These are phyloP conservation scores for Oreochromis aureus DNA, from an alignment of 2,113 vertebrate species.

Conservation along the genomic window DNA sequence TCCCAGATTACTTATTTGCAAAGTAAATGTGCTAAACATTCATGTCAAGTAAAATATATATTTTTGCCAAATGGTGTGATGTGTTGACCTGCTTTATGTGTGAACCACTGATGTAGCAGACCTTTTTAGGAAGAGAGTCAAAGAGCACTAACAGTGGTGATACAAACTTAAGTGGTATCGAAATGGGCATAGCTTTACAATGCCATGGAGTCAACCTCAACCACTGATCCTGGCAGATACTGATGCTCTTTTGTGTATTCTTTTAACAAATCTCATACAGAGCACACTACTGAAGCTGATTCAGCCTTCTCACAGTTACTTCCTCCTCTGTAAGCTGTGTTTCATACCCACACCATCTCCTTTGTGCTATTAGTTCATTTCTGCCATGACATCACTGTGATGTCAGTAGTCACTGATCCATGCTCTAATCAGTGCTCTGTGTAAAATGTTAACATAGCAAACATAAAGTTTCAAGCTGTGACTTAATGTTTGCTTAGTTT, in stretches of 20 bases:
- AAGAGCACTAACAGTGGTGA: background rate
- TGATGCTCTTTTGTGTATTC: background rate
- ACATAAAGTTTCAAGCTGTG: background rate
- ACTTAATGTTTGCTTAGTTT: background rate
- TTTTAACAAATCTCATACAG: background rate
- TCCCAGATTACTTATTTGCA: background rate
- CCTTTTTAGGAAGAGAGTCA: background rate
- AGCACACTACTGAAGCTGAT: background rate
- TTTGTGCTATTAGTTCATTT: background rate
- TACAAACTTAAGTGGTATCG: background rate
- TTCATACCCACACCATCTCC: background rate
- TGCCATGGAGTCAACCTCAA: background rate
- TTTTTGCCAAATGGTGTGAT: background rate
- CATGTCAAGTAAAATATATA: background rate
- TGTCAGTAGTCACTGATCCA: rapidly evolving
- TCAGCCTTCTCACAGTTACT: background rate
- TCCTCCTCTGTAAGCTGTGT: background rate
- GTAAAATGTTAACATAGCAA: background rate
- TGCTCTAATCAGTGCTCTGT: background rate
- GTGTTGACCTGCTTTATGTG: background rate
- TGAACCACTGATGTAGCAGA: background rate
- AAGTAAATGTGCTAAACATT: background rate
- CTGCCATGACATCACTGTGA: background rate
- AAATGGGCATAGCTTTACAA: rapidly evolving
- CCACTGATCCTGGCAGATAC: background rate